These are phyloP conservation scores for Calidris pugnax DNA, from an alignment of 2,113 vertebrate genomes.

Conservation along the genomic window DNA sequence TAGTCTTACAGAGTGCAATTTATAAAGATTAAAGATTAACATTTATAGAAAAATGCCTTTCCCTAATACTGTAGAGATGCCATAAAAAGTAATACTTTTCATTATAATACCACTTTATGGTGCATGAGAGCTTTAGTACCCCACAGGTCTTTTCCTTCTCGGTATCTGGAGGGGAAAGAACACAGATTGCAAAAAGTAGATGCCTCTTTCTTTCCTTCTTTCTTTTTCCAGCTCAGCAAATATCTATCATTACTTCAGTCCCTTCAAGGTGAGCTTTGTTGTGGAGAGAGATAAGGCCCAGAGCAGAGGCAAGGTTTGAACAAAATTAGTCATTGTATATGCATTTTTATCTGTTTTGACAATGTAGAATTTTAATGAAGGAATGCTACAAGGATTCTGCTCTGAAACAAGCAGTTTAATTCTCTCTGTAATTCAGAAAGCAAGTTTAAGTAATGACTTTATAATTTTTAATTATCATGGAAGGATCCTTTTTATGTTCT, in stretches of 20 bases:
- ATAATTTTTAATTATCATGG: slow-evolving; percentile 59
- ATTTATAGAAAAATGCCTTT: slow-evolving; percentile 54
- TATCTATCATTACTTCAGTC: slow-evolving; percentile 4
- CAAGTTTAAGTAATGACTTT: slow-evolving; percentile 61
- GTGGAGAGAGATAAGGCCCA: slow-evolving; percentile 25
- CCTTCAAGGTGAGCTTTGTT: slow-evolving; percentile 34
- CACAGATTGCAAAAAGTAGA: neutral
- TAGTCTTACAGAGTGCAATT: slow-evolving; percentile 28
- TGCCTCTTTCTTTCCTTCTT: neutral
- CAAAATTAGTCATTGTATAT: neutral
- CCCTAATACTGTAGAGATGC: slow-evolving; percentile 9
- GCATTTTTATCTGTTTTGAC: slow-evolving; percentile 17
- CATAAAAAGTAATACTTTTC: slow-evolving; percentile 51
- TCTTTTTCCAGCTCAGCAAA: slow-evolving; percentile 27
- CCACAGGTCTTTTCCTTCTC: slow-evolving; percentile 17
- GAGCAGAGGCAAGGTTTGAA: slow-evolving; percentile 2
- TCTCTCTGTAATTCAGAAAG: slow-evolving; percentile 42
- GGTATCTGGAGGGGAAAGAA: slow-evolving; percentile 3
- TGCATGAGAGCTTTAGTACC: slow-evolving; percentile 6
- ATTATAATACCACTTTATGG: slow-evolving; percentile 31
- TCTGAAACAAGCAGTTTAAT: slow-evolving; percentile 45
- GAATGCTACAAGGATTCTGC: slow-evolving; percentile 29
- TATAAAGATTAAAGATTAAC: slow-evolving; percentile 61
- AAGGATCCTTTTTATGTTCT: slow-evolving; percentile 4
- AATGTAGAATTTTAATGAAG: slow-evolving; percentile 63